Percentiles rank a stretch among this genome's conserved stretches.
Conservation (phyloP, 2,888 invertebrate species). For the Eupithecia exiguata region DNA sequence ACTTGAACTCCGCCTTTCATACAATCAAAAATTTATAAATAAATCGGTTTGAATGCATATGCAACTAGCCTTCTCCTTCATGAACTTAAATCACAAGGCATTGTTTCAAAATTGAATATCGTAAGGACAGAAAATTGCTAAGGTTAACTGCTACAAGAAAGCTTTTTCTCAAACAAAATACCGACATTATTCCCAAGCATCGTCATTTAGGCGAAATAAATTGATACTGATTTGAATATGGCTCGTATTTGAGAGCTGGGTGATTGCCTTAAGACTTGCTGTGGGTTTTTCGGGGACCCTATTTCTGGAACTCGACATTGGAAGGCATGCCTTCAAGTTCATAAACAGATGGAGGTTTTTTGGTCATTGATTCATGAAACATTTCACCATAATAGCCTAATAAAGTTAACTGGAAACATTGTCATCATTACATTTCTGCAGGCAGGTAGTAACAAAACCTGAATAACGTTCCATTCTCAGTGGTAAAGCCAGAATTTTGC, state of each 20-base stretch:
- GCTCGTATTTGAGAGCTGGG: constrained; percentile 65
- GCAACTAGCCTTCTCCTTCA: neutral
- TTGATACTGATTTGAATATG: constrained; percentile 73
- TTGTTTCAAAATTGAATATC: neutral
- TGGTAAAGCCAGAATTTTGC: neutral
- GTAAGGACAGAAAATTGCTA: constrained; percentile 14
- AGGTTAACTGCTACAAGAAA: constrained; percentile 34
- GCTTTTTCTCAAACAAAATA: constrained; percentile 46
- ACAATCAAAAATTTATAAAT: too few species aligned
- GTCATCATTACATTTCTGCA: neutral
- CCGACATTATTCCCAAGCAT: constrained; percentile 56
- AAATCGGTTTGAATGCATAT: neutral
- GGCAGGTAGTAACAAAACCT: neutral
- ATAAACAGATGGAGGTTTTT: neutral
- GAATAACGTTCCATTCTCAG: neutral
- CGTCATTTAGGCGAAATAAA: constrained; percentile 69
- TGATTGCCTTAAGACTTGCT: constrained; percentile 56
- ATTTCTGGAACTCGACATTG: constrained; percentile 44
- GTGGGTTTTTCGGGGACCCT: constrained; percentile 35
- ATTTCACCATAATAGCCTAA: neutral
- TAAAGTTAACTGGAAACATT: neutral
- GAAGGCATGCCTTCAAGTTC: neutral
- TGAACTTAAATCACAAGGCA: neutral
- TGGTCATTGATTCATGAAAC: neutral
- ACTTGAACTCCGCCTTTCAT: neutral